These are phyloP conservation scores for Drosophila rufa DNA, from an alignment of 1,140 invertebrate species.

Conservation along the genomic window DNA sequence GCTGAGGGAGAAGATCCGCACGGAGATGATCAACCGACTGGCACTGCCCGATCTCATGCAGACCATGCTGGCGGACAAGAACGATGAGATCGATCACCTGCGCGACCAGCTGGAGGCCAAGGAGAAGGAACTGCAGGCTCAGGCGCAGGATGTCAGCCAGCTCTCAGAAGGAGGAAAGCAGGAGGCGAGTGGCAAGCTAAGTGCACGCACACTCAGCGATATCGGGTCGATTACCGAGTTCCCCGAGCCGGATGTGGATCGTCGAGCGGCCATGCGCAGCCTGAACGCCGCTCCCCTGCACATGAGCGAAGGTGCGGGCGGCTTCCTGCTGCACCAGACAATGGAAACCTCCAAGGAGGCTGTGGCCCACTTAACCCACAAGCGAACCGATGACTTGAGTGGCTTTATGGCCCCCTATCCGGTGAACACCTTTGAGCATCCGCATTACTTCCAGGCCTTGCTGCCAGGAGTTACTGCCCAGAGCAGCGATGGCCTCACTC, in stretches of 20 bases:
- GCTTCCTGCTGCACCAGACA: conserved; percentile 69
- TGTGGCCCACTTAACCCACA: conserved; percentile 76
- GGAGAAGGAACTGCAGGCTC: conserved; percentile 68
- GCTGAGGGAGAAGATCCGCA: conserved; percentile 86
- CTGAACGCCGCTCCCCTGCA: conserved; percentile 62
- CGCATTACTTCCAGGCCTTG: conserved; percentile 79
- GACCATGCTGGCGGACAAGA: conserved; percentile 89
- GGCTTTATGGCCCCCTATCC: conserved; percentile 66
- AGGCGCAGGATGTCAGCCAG: conserved; percentile 49
- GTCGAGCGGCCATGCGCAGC: conserved; percentile 85
- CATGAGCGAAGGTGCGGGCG: conserved; percentile 60
- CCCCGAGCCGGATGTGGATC: conserved; percentile 87
- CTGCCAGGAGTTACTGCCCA: conserved; percentile 41
- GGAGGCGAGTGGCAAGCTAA: conserved; percentile 76
- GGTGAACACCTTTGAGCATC: conserved; percentile 77
- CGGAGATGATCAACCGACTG: conserved; percentile 85
- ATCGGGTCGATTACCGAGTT: conserved; percentile 90
- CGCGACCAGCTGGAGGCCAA: conserved; percentile 85
- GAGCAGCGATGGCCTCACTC: conserved; percentile 63
- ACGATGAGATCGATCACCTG: conserved; percentile 89
- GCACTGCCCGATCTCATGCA: conserved; percentile 87
- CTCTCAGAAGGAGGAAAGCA: conserved; percentile 18
- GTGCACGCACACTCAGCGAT: conserved; percentile 89
- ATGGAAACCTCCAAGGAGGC: conserved; percentile 82
- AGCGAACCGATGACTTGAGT: conserved; percentile 78